Conservation (phyloP, 2,888 invertebrate genomes). For the Busseola fusca region DNA sequence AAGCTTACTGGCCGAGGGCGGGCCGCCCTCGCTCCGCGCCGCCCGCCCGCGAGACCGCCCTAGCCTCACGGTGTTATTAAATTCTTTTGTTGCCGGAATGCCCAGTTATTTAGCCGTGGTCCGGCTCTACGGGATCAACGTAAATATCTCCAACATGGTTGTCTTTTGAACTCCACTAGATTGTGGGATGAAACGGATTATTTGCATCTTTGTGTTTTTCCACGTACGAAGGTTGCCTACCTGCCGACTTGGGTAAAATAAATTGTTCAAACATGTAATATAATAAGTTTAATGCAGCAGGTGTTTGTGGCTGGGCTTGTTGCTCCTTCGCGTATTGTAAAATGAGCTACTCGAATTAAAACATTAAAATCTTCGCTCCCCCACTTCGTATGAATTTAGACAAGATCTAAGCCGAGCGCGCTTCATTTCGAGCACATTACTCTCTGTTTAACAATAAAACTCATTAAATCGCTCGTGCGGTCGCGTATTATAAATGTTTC, state of each 20-base stretch:
- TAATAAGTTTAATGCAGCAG: constrained; percentile 73
- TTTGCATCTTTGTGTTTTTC: constrained; percentile 71
- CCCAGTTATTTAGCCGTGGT: constrained; percentile 82
- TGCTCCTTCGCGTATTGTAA: constrained; percentile 67
- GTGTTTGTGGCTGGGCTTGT: constrained; percentile 65
- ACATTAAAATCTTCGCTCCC: constrained; percentile 74
- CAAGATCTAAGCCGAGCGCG: constrained; percentile 77
- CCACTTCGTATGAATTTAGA: constrained; percentile 72
- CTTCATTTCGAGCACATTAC: constrained; percentile 84
- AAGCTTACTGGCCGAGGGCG: constrained; percentile 83
- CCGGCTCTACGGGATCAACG: constrained; percentile 80
- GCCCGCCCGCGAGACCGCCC: constrained; percentile 70
- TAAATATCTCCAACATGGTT: constrained; percentile 75
- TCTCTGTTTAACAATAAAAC: constrained; percentile 86
- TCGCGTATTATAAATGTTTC: constrained; percentile 88
- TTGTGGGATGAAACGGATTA: constrained; percentile 76
- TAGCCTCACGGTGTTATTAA: constrained; percentile 81
- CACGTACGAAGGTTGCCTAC: constrained; percentile 45
- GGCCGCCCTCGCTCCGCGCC: constrained; percentile 67
- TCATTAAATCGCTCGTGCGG: constrained; percentile 87
- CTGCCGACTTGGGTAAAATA: constrained; percentile 50
- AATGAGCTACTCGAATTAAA: constrained; percentile 81
- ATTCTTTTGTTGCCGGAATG: constrained; percentile 86
- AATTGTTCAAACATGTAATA: constrained; percentile 73
- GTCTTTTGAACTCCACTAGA: constrained; percentile 79